These are phyloP conservation scores for Drosophila austrosaltans DNA, from an alignment of 2,888 invertebrate species.

Conservation along the genomic window DNA sequence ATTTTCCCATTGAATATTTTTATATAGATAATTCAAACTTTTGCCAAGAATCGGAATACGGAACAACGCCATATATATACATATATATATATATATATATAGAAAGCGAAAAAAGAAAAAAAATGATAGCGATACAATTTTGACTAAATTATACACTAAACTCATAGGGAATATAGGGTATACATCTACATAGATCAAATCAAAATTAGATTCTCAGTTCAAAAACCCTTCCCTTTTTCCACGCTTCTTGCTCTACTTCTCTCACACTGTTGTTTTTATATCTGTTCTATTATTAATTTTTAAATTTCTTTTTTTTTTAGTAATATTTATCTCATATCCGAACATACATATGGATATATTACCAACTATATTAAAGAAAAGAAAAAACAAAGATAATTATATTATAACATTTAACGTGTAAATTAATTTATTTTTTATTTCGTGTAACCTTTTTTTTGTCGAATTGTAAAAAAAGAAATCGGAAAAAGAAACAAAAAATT, in stretches of 20 bases:
- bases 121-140: conserved; percentile 5
- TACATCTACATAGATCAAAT: conserved; percentile 21
- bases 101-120: background rate
- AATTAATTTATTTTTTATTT: conserved; percentile 6
- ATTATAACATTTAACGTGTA: conserved; percentile 2
- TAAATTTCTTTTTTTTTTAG: background rate
- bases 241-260: conserved; percentile 4
- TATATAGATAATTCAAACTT: conserved; percentile 12
- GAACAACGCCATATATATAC: conserved; percentile 19
- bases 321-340: background rate
- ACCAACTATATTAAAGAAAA: conserved; percentile 10
- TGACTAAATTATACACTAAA: conserved; percentile 24
- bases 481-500: conserved; percentile 43
- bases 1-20: background rate
- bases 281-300: background rate
- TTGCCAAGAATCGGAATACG: background rate
- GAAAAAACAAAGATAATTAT: conserved; percentile 1
- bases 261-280: background rate
- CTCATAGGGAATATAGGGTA: conserved; percentile 46
- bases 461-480: conserved; percentile 59
- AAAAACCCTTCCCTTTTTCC: background rate
- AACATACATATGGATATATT: conserved; percentile 23
- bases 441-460: conserved; percentile 67
- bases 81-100: conserved; percentile 22
- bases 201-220: conserved; percentile 4